phyloP scores from a whole-genome alignment of 2,797 vertebrate genomes.

The Myotis findleyi region DNA sequence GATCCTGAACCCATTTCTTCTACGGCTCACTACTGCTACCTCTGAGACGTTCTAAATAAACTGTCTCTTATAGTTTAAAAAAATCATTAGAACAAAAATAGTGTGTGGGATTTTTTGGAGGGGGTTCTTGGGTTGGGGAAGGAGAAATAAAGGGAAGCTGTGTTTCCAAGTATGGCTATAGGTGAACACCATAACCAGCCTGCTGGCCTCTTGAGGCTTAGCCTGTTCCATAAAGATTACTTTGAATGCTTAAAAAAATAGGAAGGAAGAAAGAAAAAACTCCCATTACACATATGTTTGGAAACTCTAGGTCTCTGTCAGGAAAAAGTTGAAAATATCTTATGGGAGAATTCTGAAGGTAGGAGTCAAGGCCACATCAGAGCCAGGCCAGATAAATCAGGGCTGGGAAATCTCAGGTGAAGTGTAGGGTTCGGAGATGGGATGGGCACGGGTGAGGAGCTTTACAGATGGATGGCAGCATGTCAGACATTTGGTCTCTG shows the following conservation, averaged over 20 bases:
- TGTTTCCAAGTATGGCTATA: background rate
- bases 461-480: background rate
- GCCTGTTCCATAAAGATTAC: conserved; percentile 15
- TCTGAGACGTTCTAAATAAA: background rate
- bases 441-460: background rate
- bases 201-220: background rate
- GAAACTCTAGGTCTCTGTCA: conserved; percentile 25
- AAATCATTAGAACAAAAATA: background rate
- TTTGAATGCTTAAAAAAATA: conserved; percentile 41
- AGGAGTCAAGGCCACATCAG: background rate
- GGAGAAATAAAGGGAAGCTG: conserved; percentile 11
- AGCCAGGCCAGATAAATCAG: background rate
- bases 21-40: background rate
- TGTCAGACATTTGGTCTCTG: background rate
- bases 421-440: background rate
- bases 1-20: background rate
- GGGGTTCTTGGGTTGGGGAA: background rate
- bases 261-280: background rate
- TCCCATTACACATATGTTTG: background rate
- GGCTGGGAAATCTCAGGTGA: background rate
- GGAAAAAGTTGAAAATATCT: background rate
- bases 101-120: background rate
- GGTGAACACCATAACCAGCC: background rate
- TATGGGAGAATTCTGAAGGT: background rate
- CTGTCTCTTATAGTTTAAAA: background rate